Evolutionary conservation across 2,888 invertebrate genomes (phyloP), one percentile per base, ranked within the genome.

Genomic region (Cheilosia soror): DNA sequence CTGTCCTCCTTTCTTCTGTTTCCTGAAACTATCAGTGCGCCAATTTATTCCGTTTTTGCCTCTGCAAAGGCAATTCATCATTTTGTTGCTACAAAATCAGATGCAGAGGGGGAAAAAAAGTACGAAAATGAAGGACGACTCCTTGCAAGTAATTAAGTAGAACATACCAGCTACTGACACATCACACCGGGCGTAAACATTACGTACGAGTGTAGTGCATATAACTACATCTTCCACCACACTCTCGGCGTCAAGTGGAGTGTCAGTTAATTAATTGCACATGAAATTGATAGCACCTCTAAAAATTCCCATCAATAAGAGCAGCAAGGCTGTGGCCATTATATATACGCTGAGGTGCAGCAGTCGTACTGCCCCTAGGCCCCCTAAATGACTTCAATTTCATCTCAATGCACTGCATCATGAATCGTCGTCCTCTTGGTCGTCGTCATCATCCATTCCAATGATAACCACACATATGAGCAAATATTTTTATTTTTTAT

Each of bases 211-310:
- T 76, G 72, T 85, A 62, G 57, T 51, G 81, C 81, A 85, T 66
- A 84, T 65, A 76, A 42, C 42, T 49, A 66, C 49, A 33, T 71
- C 63, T 29, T 62, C 55, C 13, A 73, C 15, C 55, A 66, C 69
- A 11, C 57, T 65, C 66, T 31, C 57, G 72, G 76, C 85, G 72
- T 85, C 85, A 85, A 85, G 85, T 85, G 76, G 71, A 81, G 81
- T 85, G 85, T 85, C 85, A 85, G 76, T 81, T 85, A 85, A 85
- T 85, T 85, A 85, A 85, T 85, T 77, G 85, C 85, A 85, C 85
- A 85, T 85, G 81, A 85, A 85, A 85, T 85, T 81, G 85, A 85
- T 85, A 85, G 85, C 85, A 77, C 76, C 80, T 80, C 85, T 66
- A 73, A 75, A 65, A 84, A 80, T 63, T 79, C 68, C 33, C 79